phyloP scores from a whole-genome alignment of 2,888 invertebrate genomes.

The Leptothorax acervorum region DNA sequence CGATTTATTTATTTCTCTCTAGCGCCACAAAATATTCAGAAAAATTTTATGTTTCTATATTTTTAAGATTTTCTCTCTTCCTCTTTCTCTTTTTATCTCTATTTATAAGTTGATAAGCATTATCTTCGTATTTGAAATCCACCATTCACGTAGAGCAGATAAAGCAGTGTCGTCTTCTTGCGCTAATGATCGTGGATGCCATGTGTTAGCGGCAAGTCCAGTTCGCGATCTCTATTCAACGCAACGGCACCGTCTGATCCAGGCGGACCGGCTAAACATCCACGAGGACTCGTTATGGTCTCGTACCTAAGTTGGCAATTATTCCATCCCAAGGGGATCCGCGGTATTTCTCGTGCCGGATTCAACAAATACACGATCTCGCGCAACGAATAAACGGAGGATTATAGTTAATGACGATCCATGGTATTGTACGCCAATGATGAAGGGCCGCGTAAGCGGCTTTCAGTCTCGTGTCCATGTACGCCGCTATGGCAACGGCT shows the following conservation, averaged over 20 bases:
- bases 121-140: constrained; percentile 12
- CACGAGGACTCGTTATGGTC: constrained; percentile 54
- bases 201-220: constrained; percentile 19
- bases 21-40: neutral
- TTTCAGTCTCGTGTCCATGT: constrained; percentile 69
- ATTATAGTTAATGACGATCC: constrained; percentile 78
- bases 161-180: constrained; percentile 20
- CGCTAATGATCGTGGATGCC: constrained; percentile 30
- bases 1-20: neutral
- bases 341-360: constrained; percentile 57
- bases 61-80: neutral
- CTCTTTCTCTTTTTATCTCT: neutral
- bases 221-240: constrained; percentile 28
- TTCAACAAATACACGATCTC: constrained; percentile 68
- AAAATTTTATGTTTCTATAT: neutral
- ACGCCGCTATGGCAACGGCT: constrained; percentile 66
- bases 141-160: constrained; percentile 7
- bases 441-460: constrained; percentile 76
- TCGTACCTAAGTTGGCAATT: constrained; percentile 63
- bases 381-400: constrained; percentile 72
- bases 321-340: constrained; percentile 61
- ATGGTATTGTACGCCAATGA: constrained; percentile 72
- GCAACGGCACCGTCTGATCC: constrained; percentile 36
- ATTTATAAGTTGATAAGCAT: constrained; percentile 12
- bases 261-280: constrained; percentile 38